Evolutionary conservation across 2,113 vertebrate genomes (phyloP), one percentile per base, ranked within the genome.

Genomic region (Pedetes capensis): DNA sequence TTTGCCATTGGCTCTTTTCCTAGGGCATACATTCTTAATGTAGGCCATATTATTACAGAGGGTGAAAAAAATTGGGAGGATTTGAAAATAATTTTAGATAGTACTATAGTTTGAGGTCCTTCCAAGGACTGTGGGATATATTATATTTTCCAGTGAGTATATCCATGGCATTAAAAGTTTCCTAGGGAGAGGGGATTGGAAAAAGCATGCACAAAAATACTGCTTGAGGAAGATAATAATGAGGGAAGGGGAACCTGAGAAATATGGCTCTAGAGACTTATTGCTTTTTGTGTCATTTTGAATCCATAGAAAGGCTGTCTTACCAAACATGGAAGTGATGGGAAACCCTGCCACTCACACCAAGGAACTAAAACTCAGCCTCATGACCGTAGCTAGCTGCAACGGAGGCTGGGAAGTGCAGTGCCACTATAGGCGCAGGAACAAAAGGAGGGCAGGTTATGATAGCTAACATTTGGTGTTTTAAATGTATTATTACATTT

Each of bases 61-160:
- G 7, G 13, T 47, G 3, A 66, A 80, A 82, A 39, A 18, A 25
- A 8, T 5, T 1, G 0, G 29, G 8, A 1, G 4, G 25, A 11
- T 3, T 1, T 64, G 22, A 37, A 75, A 84, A 63, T n/a, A 55
- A 17, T 57, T 68, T 82, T 32, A 87, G 22, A 25, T 57, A n/a
- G 55, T 47, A 42, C 8, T 69, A 1, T 34, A 53, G 9, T 51
- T 6, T 17, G 10, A 51, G 27, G 4, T 44, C 8, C 27, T 71
- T 14, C 17, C 27, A 92, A 74, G 8, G 18, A 17, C 9, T 8
- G 39, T 27, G n/a, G 20, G n/a, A 53, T 27, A 6, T 71, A 76
- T 6, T 37, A 1, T 22, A 47, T 9, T 49, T 0, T n/a, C n/a
- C n/a, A n/a, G n/a, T n/a, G n/a, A 61, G 14, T 68, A 42, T 47